A percentile compares a stretch with the other conserved stretches of the same genome.
These are phyloP conservation scores for Hyposoter dolosus DNA, from an alignment of 2,888 invertebrate species.

Conservation along the genomic window DNA sequence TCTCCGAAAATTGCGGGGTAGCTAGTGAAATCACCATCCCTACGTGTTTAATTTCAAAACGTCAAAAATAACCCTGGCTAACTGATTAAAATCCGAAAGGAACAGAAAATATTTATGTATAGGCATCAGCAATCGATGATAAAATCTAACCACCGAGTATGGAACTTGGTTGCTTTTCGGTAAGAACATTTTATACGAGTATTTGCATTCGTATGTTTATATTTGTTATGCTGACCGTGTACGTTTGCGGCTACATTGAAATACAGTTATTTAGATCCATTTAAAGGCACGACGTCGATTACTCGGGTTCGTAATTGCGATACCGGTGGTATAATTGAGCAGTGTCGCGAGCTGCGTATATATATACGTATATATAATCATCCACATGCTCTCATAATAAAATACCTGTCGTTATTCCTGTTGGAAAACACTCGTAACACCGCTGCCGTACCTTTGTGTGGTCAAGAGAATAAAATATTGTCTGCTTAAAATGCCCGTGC, in stretches of 20 bases:
- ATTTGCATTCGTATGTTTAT: neutral
- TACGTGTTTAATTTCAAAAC: neutral
- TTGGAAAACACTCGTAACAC: constrained; percentile 46
- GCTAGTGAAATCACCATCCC: neutral
- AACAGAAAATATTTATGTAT: neutral
- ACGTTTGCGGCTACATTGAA: constrained; percentile 67
- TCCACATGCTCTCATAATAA: constrained; percentile 27
- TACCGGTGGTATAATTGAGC: constrained; percentile 73
- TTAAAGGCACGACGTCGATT: constrained; percentile 74
- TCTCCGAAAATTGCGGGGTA: neutral
- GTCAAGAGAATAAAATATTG: constrained; percentile 66
- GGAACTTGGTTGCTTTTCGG: neutral
- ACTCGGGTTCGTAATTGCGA: constrained; percentile 73
- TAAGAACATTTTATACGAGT: neutral
- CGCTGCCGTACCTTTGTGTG: constrained; percentile 30
- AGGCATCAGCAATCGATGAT: neutral
- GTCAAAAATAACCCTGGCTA: neutral
- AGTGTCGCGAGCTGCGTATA: constrained; percentile 68
- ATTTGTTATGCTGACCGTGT: constrained; percentile 18
- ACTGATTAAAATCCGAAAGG: neutral
- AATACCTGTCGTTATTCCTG: constrained; percentile 41
- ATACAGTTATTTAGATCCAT: constrained; percentile 73
- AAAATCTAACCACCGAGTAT: neutral
- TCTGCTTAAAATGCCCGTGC: constrained; percentile 65
- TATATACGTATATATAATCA: constrained; percentile 16